Conservation (phyloP, 2,113 vertebrate genomes). For the Atrichornis clamosus region DNA sequence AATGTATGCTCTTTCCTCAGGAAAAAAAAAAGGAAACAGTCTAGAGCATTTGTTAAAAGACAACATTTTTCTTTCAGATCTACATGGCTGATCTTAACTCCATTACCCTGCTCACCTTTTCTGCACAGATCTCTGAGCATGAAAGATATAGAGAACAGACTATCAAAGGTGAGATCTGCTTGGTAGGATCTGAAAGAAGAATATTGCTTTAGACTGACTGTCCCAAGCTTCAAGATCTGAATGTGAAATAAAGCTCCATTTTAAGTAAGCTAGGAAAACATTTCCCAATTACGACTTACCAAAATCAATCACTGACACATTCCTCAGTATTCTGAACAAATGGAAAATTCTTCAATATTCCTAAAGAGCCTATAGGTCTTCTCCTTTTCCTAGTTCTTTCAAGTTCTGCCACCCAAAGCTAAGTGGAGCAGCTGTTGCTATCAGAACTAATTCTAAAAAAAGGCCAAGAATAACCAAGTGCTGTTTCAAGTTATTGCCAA, state of each 20-base stretch:
- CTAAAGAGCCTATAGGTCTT: neutral
- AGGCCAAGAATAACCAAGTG: neutral
- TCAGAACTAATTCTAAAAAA: neutral
- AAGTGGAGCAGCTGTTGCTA: neutral
- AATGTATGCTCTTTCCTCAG: neutral
- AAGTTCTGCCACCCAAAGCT: neutral
- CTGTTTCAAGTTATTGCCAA: neutral
- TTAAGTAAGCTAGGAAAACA: neutral
- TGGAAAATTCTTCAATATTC: neutral
- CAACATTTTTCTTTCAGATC: conserved; percentile 28
- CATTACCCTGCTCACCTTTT: conserved; percentile 8
- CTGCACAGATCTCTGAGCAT: neutral
- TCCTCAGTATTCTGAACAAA: neutral
- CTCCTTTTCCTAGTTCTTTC: neutral
- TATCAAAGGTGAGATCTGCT: conserved; percentile 20
- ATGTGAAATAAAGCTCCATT: neutral
- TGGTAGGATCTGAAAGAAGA: neutral
- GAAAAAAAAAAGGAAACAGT: neutral
- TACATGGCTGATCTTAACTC: conserved; percentile 1
- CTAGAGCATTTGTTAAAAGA: neutral
- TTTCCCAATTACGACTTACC: neutral
- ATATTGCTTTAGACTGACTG: neutral
- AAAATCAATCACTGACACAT: neutral
- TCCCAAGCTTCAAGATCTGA: neutral
- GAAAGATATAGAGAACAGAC: neutral